phyloP scores from a whole-genome alignment of 23 tunicate species.

The Ascidia mentula region DNA sequence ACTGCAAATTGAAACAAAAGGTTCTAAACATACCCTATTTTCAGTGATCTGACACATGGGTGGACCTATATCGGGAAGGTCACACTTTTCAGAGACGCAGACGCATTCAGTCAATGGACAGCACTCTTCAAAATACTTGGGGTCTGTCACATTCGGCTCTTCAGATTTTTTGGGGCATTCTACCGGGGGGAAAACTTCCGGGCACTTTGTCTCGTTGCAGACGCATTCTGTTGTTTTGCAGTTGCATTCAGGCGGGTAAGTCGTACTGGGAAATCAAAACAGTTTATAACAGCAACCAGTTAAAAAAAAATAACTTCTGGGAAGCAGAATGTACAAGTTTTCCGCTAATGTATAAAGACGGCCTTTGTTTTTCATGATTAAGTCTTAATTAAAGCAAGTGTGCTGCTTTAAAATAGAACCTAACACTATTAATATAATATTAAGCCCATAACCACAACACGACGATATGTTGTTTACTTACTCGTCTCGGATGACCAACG shows the following conservation, averaged over 20 bases:
- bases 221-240: background rate
- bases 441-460: background rate
- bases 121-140: background rate
- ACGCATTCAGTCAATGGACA: background rate
- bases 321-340: no score
- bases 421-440: no score
- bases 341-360: no score
- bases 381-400: no score
- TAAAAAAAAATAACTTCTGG: no score
- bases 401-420: no score
- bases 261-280: background rate
- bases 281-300: no score
- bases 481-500: background rate
- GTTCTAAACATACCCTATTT: background rate
- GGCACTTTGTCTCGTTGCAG: background rate
- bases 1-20: background rate
- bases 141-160: background rate
- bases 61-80: background rate
- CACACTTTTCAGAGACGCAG: background rate
- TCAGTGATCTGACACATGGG: background rate
- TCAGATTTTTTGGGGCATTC: background rate
- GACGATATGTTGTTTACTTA: background rate
- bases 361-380: no score
- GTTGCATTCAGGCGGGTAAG: background rate
- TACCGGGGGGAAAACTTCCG: background rate